Evolutionary conservation across 2,113 vertebrate species (phyloP).

Genomic region (Tragelaphus buxtoni): DNA sequence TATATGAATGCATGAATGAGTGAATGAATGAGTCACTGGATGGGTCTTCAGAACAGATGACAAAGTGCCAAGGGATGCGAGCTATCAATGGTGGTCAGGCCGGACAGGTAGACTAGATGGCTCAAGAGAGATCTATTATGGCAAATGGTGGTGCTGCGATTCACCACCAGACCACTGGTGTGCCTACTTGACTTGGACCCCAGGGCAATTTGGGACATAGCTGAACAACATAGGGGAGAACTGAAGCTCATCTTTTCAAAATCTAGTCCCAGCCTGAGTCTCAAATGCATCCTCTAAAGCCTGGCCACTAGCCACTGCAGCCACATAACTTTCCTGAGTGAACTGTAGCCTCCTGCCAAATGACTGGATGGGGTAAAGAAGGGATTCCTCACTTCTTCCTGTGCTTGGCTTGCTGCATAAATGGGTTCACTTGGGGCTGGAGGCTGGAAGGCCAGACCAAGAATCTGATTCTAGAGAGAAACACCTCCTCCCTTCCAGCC

Average conservation of each 20-base stretch:
- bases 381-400: neutral
- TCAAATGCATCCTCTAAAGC: neutral
- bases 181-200: neutral
- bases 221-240: neutral
- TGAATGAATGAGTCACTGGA: neutral
- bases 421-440: slow-evolving; percentile 22
- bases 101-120: neutral
- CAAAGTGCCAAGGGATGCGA: neutral
- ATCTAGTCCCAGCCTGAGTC: neutral
- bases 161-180: neutral
- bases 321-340: slow-evolving; percentile 9
- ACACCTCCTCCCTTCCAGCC: neutral
- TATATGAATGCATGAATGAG: neutral
- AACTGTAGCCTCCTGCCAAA: slow-evolving; percentile 49
- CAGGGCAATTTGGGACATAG: neutral
- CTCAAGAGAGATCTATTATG: neutral
- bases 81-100: neutral
- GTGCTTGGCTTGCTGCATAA: slow-evolving; percentile 19
- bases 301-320: slow-evolving; percentile 40
- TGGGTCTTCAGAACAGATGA: neutral
- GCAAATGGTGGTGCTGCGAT: rapidly evolving
- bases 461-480: neutral
- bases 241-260: neutral
- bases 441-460: slow-evolving; percentile 8
- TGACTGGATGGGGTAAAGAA: neutral